Conservation (phyloP, 2,888 invertebrate species). For the Allolobophora icterica region DNA sequence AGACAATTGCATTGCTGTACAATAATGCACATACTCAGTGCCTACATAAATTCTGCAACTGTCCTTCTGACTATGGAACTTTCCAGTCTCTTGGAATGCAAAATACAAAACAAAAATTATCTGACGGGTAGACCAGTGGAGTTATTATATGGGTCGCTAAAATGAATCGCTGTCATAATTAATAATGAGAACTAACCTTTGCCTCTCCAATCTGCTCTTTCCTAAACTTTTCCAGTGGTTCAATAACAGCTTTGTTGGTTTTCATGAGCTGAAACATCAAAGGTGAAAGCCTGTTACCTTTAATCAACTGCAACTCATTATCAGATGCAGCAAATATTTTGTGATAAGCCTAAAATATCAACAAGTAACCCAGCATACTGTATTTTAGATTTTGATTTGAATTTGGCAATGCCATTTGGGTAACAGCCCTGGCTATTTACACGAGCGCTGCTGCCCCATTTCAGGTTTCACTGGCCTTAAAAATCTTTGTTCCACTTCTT, state of each 20-base stretch:
- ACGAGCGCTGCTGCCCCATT: too few species aligned
- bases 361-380: neutral
- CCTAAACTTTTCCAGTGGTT: slow-evolving; percentile 89
- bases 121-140: neutral
- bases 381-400: neutral
- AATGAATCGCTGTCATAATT: neutral
- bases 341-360: too few species aligned
- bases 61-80: neutral
- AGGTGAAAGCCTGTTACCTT: neutral
- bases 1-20: neutral
- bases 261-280: slow-evolving; percentile 76
- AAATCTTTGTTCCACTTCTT: too few species aligned
- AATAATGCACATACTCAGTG: too few species aligned
- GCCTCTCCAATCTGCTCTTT: slow-evolving; percentile 94
- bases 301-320: neutral
- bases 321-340: too few species aligned
- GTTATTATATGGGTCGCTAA: neutral
- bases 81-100: too few species aligned
- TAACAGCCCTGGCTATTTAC: too few species aligned
- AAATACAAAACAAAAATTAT: too few species aligned
- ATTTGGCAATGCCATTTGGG: too few species aligned
- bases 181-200: slow-evolving; percentile 74
- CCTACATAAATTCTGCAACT: neutral
- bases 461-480: too few species aligned
- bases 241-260: slow-evolving; percentile 89